Conservation (phyloP, 2,888 invertebrate species). For the Zhuqinia jingwanae region DNA sequence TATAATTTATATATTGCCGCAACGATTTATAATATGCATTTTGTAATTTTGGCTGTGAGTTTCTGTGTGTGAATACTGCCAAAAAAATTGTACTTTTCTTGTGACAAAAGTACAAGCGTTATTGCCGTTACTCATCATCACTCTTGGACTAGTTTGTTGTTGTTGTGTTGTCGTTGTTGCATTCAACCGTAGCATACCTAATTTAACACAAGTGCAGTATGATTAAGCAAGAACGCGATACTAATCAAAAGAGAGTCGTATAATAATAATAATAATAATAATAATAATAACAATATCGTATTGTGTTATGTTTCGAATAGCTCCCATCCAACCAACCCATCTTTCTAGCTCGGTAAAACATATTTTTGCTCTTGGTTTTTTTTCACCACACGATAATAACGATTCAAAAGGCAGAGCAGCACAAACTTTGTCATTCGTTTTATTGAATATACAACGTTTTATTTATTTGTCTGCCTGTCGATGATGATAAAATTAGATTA, state of each 20-base stretch:
- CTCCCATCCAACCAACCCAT: conserved; percentile 4
- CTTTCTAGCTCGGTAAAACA: background rate
- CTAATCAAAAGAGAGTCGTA: conserved; percentile 31
- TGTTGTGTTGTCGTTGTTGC: background rate
- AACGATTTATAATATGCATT: background rate
- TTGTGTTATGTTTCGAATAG: conserved; percentile 12
- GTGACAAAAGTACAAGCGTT: background rate
- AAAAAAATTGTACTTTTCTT: background rate
- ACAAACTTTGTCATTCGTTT: background rate
- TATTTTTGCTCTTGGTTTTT: background rate
- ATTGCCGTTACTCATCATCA: background rate
- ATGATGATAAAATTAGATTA: conserved; percentile 58
- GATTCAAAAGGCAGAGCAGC: conserved; percentile 28
- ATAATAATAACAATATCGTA: too few species aligned
- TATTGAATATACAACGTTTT: background rate
- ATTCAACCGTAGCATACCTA: conserved; percentile 38
- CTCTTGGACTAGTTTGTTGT: background rate
- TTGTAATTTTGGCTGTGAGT: conserved; percentile 9
- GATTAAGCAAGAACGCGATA: conserved; percentile 33
- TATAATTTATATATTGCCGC: background rate
- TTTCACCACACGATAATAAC: background rate
- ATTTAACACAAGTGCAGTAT: conserved; percentile 25
- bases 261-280: too few species aligned
- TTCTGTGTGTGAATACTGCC: conserved; percentile 1
- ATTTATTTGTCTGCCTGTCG: conserved; percentile 7